Evolutionary conservation across 2,113 vertebrate species (phyloP).

Genomic region (Paedocypris sp.): DNA sequence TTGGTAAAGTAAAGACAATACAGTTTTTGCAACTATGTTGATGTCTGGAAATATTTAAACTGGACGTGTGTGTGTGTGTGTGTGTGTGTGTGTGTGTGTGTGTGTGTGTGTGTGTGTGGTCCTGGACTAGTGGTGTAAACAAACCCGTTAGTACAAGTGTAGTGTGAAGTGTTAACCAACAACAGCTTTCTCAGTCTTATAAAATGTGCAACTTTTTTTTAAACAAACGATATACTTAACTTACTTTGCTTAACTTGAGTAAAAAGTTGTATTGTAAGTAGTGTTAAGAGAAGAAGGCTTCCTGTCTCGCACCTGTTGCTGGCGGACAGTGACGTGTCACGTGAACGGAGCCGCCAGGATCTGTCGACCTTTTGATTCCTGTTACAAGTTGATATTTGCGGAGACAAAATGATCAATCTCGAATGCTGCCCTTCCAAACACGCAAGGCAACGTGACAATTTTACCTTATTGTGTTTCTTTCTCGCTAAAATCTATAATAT

Average conservation of each 20-base stretch:
- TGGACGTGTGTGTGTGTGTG: too few relatives aligned
- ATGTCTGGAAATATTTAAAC: slow-evolving; percentile 16
- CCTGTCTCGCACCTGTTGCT: slow-evolving; percentile 32
- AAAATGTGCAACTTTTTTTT: too few relatives aligned
- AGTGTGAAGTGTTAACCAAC: neutral
- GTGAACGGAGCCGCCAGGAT: slow-evolving; percentile 7
- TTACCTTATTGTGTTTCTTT: slow-evolving; percentile 22
- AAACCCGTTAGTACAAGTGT: slow-evolving; percentile 1
- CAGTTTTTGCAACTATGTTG: slow-evolving; percentile 9
- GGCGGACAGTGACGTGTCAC: slow-evolving; percentile 14
- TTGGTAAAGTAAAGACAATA: neutral
- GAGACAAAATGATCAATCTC: slow-evolving; percentile 37
- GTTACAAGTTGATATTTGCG: slow-evolving; percentile 34
- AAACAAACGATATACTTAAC: too few relatives aligned
- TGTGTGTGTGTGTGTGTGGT: too few relatives aligned
- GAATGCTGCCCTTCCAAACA: slow-evolving; percentile 34
- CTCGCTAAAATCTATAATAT: slow-evolving; percentile 30
- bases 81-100: too few relatives aligned
- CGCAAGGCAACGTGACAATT: slow-evolving; percentile 31
- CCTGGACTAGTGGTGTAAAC: slow-evolving; percentile 17
- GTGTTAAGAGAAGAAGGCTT: too few relatives aligned
- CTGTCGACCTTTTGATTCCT: slow-evolving; percentile 34
- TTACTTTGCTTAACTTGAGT: too few relatives aligned
- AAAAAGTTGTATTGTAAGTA: too few relatives aligned
- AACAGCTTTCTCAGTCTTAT: neutral